phyloP scores from a whole-genome alignment of 2,113 vertebrate genomes.

The Antechinus stuartii region DNA sequence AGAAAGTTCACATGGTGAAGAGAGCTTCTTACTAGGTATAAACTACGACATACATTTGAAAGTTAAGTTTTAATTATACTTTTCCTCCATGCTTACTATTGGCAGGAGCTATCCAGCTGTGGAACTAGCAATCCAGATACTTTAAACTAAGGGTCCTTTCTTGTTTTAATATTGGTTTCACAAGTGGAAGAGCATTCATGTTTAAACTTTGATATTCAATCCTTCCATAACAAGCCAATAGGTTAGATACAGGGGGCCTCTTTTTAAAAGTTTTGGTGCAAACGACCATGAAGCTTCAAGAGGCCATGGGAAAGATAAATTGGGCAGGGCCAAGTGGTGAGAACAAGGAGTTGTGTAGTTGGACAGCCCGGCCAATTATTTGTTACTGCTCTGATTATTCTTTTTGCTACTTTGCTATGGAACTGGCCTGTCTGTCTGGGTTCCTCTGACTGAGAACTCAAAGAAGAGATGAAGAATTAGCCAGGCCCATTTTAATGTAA shows the following conservation, averaged over 20 bases:
- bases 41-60: constrained; percentile 79
- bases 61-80: constrained; percentile 79
- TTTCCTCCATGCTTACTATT: constrained; percentile 69
- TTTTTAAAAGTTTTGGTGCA: constrained; percentile 80
- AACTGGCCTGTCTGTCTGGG: constrained; percentile 51
- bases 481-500: constrained; percentile 42
- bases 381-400: constrained; percentile 68
- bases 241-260: constrained; percentile 75
- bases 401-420: constrained; percentile 57
- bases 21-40: constrained; percentile 76
- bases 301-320: constrained; percentile 76
- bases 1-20: constrained; percentile 75
- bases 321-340: constrained; percentile 74
- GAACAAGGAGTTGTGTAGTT: constrained; percentile 62
- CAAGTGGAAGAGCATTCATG: constrained; percentile 60
- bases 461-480: constrained; percentile 54
- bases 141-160: constrained; percentile 72
- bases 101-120: constrained; percentile 64
- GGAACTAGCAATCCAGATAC: constrained; percentile 54
- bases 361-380: constrained; percentile 80
- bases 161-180: constrained; percentile 69
- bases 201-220: constrained; percentile 72
- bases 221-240: constrained; percentile 75
- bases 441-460: constrained; percentile 39
- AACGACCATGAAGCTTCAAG: constrained; percentile 70